Evolutionary conservation across 2,113 vertebrate species (phyloP).

Genomic region (Capreolus pygargus): DNA sequence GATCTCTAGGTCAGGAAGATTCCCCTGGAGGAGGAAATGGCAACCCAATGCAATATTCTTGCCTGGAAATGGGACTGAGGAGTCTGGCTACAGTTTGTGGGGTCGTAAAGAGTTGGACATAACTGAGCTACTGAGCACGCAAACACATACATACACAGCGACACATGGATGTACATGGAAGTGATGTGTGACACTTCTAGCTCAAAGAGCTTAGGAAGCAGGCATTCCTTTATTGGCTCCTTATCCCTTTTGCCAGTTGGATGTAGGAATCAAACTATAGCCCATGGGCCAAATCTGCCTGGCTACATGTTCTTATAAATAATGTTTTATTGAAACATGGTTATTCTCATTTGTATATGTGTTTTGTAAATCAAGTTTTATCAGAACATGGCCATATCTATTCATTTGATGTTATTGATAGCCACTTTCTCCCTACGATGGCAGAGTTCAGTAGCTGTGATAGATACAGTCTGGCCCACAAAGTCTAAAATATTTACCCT

Average conservation of each 20-base stretch:
- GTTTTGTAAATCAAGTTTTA: background rate
- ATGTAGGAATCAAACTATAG: background rate
- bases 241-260: background rate
- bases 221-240: background rate
- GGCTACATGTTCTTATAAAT: background rate
- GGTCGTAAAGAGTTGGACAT: background rate
- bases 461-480: background rate
- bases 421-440: background rate
- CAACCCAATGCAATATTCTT: background rate
- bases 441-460: background rate
- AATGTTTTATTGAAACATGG: background rate
- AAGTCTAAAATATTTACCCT: background rate
- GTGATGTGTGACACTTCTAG: background rate
- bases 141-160: background rate
- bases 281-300: background rate
- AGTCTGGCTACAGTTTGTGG: background rate
- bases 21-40: background rate
- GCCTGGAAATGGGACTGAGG: background rate
- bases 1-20: background rate
- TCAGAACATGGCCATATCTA: background rate
- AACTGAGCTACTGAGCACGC: background rate
- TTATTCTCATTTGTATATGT: background rate
- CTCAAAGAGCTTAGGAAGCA: background rate
- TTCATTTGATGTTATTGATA: background rate
- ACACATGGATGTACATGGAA: background rate